Evolutionary conservation across 2,797 vertebrate genomes (phyloP), one percentile per base, ranked within the genome.

Genomic region (Garrulus glandarius): DNA sequence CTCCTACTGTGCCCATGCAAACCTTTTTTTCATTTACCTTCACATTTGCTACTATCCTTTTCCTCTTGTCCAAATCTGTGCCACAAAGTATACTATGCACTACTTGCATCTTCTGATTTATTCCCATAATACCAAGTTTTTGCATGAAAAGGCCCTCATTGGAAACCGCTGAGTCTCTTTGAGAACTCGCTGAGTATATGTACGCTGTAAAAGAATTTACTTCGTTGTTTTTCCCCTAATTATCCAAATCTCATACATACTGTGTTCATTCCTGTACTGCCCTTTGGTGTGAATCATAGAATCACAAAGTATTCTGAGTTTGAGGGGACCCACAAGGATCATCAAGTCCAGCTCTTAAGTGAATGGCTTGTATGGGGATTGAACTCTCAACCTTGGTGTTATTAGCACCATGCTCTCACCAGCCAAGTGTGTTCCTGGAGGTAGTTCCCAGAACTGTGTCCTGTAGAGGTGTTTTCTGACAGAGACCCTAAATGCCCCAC

Each of bases 371-470:
- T 29, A 14, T 24, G 7, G 23, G 19, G 23, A 20, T 14, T 11
- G 46, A 68, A 8, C 10, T 19, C 23, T 37, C 37, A n/a, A 1
- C 10, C 19, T 19, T 19, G 46, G 8, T 44, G 23, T n/a, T 36
- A n/a, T 11, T 23, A 20, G n/a, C 4, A 17, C 27, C 0, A 0
- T 15, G 27, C 19, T 50, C 7, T n/a, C 11, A 37, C 3, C 29
- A 68, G 39, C 29, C 63, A 52, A 23, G 15, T 41, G 10, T 3
- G 1, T 60, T 87, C 85, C 91, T 87, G 44, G 15, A 76, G 34
- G 19, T 10, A 64, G 20, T 19, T 92, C 29, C 15, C 37, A 52
- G 44, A 59, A 59, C 9, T 15, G 11, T 60, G 5, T 68, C 27
- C 36, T n/a, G 15, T 15, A 26, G 24, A 69, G 19, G 15, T 41